Evolutionary conservation across 2,113 vertebrate species (phyloP), one percentile per base, ranked within the genome.

Genomic region (Pampusana beccarii): DNA sequence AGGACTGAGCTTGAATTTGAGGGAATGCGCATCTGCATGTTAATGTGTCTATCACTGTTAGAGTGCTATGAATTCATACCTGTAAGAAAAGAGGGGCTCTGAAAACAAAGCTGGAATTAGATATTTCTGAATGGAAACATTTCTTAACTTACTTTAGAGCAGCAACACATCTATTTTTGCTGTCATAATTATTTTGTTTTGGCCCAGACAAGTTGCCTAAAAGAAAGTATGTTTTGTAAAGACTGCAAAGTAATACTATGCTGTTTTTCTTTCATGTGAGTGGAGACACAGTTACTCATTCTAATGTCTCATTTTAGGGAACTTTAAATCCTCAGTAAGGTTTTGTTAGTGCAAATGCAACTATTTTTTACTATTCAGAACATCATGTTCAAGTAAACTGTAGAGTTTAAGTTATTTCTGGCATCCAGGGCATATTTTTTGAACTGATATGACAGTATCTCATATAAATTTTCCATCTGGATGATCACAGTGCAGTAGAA

Each of bases 391-490:
- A 94, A 97, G 91, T 96, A 88, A 97, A 96, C 88, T 92, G 77
- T 97, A 79, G 96, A 93, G 95, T 97, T 90, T 78, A 84, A 97
- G 92, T 97, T 97, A 94, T 97, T 97, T 97, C 95, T 95, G 93
- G 95, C 74, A 89, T 83, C 86, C 29, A 86, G 96, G 86, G 80
- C 94, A 92, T 60, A 95, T 93, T 97, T 97, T 95, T 62, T 93
- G 94, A 97, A 96, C 96, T 85, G 86, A 93, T 93, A 91, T 83
- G 82, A 95, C 92, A 95, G 79, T 95, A 64, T 93, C 94, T 94
- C 90, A 81, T 58, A 11, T 96, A 91, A 95, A 96, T 97, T 98
- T 98, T 98, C 98, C 97, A 96, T 97, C 97, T 95, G 92, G 97
- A 85, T 88, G 89, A 85, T 97, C 80, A 86, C 87, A 96, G 69